Evolutionary conservation across 2,797 vertebrate species (phyloP).

Genomic region (Graptemys geographica): DNA sequence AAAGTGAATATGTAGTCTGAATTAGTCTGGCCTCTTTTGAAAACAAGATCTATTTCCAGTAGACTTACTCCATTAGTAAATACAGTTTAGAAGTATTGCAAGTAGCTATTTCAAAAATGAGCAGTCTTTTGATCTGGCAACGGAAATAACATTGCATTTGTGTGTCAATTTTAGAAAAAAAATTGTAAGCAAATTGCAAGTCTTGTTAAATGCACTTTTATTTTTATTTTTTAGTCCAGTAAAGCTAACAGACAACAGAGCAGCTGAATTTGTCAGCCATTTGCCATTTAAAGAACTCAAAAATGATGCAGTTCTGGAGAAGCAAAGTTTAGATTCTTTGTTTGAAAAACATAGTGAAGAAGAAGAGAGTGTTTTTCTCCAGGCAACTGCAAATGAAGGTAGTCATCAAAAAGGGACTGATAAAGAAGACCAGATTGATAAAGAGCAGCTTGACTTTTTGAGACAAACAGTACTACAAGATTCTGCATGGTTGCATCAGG

Average conservation of each 20-base stretch:
- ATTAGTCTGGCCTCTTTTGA: not conserved
- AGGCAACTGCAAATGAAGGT: not conserved
- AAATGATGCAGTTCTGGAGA: slow-evolving; percentile 28
- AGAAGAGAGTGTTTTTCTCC: slow-evolving; percentile 49
- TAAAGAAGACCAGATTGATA: slow-evolving; percentile 54
- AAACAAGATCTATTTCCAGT: not conserved
- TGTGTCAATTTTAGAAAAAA: not conserved
- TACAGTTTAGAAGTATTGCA: not conserved
- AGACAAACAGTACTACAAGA: slow-evolving; percentile 52
- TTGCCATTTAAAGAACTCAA: slow-evolving; percentile 32
- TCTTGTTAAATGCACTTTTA: not conserved
- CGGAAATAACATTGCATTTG: not conserved
- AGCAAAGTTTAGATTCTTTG: not conserved
- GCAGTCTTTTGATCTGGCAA: not conserved
- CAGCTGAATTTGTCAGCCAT: slow-evolving; percentile 49
- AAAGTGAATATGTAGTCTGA: not conserved
- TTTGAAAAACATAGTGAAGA: slow-evolving; percentile 34
- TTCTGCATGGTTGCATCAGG: slow-evolving; percentile 43
- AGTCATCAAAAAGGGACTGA: not conserved
- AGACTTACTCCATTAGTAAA: not conserved
- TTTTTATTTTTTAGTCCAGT: slow-evolving; percentile 63
- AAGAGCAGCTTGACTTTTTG: slow-evolving; percentile 58
- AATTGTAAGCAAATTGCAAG: not conserved
- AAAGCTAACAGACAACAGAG: slow-evolving; percentile 55
- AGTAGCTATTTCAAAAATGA: slow-evolving; percentile 16